phyloP scores from a whole-genome alignment of 2,113 vertebrate species.

The Mugil cephalus region DNA sequence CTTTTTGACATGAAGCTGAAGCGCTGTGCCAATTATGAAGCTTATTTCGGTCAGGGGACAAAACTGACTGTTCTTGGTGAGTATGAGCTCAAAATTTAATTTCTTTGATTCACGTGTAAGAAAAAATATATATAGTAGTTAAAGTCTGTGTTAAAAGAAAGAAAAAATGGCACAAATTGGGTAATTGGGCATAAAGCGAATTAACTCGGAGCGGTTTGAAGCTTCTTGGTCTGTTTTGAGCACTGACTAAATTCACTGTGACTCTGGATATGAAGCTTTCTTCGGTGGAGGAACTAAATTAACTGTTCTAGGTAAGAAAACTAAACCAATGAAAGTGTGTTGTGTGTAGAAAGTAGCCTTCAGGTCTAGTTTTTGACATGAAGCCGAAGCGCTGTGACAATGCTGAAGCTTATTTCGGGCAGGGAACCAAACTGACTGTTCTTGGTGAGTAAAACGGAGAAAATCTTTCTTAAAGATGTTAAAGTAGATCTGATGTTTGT shows the following conservation, averaged over 20 bases:
- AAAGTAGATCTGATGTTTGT: no score
- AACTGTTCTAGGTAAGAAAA: constrained; percentile 40
- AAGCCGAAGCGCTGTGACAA: no score
- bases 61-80: constrained; percentile 78
- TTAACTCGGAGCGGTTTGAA: background rate
- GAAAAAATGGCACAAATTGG: background rate
- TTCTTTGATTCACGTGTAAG: background rate
- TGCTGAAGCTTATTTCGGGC: no score
- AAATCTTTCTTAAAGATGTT: no score
- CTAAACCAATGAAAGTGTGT: no score
- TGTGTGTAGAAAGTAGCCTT: no score
- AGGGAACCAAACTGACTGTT: no score
- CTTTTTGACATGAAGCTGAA: constrained; percentile 40
- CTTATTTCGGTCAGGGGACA: constrained; percentile 57
- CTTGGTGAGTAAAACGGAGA: no score
- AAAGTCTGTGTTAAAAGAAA: background rate
- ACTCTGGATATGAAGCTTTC: background rate
- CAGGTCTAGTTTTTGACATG: no score
- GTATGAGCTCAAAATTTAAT: constrained; percentile 11
- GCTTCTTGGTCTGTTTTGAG: background rate
- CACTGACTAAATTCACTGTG: background rate
- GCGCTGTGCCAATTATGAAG: constrained; percentile 56
- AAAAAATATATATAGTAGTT: no score
- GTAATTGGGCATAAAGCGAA: no score
- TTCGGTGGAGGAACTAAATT: constrained; percentile 17